phyloP scores from a whole-genome alignment of 2,888 invertebrate species.

The Leucophenga montana region DNA sequence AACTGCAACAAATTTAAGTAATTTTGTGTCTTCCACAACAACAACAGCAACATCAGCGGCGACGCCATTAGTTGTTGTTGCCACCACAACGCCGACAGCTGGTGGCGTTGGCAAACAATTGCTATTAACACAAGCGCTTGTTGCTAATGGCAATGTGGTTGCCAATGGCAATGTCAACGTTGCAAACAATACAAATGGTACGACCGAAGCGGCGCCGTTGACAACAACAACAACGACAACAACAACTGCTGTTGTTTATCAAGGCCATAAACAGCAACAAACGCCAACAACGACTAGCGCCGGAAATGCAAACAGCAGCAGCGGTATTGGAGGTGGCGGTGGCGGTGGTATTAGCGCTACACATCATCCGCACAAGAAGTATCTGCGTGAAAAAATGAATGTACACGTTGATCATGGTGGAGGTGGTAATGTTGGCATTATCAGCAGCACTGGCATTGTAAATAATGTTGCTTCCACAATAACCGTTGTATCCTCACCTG shows the following conservation, averaged over 20 bases:
- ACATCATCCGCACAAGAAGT: constrained; percentile 73
- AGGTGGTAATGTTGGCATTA: constrained; percentile 42
- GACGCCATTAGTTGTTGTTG: constrained; percentile 30
- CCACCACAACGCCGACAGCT: constrained; percentile 28
- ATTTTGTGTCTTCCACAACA: constrained; percentile 57
- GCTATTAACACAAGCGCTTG: constrained; percentile 12
- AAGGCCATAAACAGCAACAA: constrained; percentile 35
- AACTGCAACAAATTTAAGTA: constrained; percentile 45
- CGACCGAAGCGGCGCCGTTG: neutral
- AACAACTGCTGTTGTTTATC: constrained; percentile 39
- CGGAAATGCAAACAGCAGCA: constrained; percentile 54
- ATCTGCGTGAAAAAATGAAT: constrained; percentile 72
- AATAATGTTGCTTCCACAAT: constrained; percentile 55
- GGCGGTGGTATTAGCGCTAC: constrained; percentile 52
- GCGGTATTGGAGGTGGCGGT: constrained; percentile 40
- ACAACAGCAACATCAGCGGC: constrained; percentile 36
- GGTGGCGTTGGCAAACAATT: neutral
- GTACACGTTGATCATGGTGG: constrained; percentile 69
- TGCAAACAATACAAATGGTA: constrained; percentile 36
- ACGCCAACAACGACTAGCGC: constrained; percentile 40
- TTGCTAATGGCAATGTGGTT: constrained; percentile 29
- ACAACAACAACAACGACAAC: constrained; percentile 2
- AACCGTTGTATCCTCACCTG: constrained; percentile 70
- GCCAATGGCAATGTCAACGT: constrained; percentile 44
- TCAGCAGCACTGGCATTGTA: constrained; percentile 16